Evolutionary conservation across 2,888 invertebrate species (phyloP).

Genomic region (Cephus nigrinus): DNA sequence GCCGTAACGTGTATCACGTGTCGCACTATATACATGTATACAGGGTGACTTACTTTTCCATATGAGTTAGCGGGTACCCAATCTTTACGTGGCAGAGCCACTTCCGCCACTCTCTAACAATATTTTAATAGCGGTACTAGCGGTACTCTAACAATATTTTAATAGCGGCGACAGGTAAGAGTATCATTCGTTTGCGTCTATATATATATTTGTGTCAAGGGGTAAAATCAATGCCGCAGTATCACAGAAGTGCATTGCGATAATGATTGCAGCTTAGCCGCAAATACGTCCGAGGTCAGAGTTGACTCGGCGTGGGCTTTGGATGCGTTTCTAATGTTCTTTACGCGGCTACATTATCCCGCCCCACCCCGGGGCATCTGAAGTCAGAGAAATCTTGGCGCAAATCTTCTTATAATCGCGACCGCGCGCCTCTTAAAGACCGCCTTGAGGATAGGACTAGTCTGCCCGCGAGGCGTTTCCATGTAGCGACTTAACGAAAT

Average conservation of each 20-base stretch:
- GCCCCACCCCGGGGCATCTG: neutral
- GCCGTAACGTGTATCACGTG: neutral
- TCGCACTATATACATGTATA: neutral
- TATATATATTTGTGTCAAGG: neutral
- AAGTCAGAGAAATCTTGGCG: neutral
- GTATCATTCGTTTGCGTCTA: neutral
- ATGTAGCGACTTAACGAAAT: neutral
- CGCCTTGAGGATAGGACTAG: neutral
- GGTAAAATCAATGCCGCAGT: neutral
- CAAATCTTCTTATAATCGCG: neutral
- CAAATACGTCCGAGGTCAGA: neutral
- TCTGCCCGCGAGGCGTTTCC: neutral
- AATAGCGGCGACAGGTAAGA: neutral
- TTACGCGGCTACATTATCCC: neutral
- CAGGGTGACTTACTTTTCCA: no score
- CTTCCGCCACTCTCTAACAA: neutral
- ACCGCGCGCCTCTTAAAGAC: neutral
- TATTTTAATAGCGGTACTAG: neutral
- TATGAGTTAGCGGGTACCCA: neutral
- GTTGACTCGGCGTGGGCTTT: neutral
- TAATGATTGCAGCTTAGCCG: neutral
- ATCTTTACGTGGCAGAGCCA: neutral
- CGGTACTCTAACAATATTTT: neutral
- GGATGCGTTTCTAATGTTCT: neutral
- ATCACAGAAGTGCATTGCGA: neutral